Evolutionary conservation across 2,888 invertebrate species (phyloP).

Genomic region (Cistogaster globosa): DNA sequence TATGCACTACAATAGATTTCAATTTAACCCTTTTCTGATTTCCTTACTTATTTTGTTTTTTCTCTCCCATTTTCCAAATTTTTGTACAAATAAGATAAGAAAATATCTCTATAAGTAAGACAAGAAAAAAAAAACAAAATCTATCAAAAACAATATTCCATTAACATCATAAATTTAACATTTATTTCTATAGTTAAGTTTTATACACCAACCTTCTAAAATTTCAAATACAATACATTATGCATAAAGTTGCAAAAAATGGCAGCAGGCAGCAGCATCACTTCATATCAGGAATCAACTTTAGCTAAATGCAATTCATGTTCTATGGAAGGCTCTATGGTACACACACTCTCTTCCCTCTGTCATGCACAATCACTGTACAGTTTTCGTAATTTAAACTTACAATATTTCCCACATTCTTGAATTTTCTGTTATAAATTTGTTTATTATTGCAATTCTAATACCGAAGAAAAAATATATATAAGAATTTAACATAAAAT

Average conservation of each 20-base stretch:
- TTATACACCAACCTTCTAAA: constrained; percentile 31
- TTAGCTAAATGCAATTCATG: constrained; percentile 46
- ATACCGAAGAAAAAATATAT: constrained; percentile 13
- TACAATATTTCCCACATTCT: constrained; percentile 2
- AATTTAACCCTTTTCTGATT: constrained; percentile 41
- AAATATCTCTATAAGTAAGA: constrained; percentile 15
- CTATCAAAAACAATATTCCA: constrained; percentile 57
- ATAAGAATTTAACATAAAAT: constrained; percentile 57
- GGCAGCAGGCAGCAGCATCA: constrained; percentile 41
- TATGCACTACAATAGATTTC: constrained; percentile 50
- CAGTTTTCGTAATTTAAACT: constrained; percentile 4
- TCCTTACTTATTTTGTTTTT: constrained; percentile 5
- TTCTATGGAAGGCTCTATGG: neutral
- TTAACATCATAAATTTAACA: constrained; percentile 58
- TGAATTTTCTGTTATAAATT: constrained; percentile 31
- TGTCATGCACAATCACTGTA: neutral
- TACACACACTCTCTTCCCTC: neutral
- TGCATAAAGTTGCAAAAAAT: constrained; percentile 65
- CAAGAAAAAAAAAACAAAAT: constrained; percentile 1
- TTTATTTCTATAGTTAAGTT: constrained; percentile 30
- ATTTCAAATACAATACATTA: constrained; percentile 64
- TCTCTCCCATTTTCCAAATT: constrained; percentile 11
- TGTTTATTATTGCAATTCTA: constrained; percentile 58
- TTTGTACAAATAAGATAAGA: constrained; percentile 60
- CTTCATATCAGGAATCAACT: constrained; percentile 42